Conservation (phyloP, 2,113 vertebrate species). For the Phasianus colchicus region DNA sequence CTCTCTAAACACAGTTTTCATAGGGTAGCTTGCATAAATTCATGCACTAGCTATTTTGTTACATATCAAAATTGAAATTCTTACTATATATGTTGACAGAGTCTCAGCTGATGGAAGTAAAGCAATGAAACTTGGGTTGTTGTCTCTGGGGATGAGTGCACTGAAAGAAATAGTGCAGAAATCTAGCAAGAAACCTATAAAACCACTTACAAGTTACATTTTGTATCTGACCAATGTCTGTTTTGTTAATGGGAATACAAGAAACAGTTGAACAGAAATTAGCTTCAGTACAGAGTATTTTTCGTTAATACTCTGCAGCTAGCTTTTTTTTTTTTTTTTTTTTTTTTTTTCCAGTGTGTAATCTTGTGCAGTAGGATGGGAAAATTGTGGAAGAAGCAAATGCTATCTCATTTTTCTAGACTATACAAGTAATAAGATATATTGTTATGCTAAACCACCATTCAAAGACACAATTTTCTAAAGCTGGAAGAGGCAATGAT, state of each 20-base stretch:
- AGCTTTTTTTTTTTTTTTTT: neutral
- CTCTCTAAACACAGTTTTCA: neutral
- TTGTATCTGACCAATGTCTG: neutral
- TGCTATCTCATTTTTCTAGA: neutral
- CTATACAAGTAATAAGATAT: neutral
- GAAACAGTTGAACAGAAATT: constrained; percentile 10
- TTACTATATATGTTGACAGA: neutral
- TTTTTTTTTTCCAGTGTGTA: neutral
- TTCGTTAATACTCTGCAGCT: neutral
- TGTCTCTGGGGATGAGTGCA: constrained; percentile 3
- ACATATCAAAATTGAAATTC: neutral
- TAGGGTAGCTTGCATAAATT: neutral
- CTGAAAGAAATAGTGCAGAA: neutral
- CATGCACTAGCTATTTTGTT: neutral
- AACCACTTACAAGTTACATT: neutral
- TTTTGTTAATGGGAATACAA: neutral
- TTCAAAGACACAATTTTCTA: neutral
- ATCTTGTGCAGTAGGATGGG: neutral
- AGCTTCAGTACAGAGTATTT: neutral
- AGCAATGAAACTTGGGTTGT: constrained; percentile 18
- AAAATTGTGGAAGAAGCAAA: neutral
- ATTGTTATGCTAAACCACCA: neutral
- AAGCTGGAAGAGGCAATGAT: constrained; percentile 7
- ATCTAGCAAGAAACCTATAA: neutral
- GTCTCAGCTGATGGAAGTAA: neutral